A percentile compares a stretch with the other conserved stretches of the same genome.
Conservation (phyloP, 1,140 invertebrate species). For the Drosophila lacteicornis region DNA sequence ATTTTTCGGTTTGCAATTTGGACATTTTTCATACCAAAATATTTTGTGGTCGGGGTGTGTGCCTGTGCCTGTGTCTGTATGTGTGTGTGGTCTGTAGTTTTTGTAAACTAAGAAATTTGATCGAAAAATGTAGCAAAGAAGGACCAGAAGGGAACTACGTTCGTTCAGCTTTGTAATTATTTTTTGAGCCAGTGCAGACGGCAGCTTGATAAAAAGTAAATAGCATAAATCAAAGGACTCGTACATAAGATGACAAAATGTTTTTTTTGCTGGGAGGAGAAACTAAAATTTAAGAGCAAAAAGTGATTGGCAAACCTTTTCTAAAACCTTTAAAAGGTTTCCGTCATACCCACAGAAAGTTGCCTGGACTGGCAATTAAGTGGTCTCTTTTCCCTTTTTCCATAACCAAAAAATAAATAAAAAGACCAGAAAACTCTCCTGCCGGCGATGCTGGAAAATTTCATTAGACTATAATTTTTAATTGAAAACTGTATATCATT, state of each 20-base stretch:
- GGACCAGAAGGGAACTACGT: slow-evolving; percentile 1
- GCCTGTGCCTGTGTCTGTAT: background rate
- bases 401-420: slow-evolving; percentile 11
- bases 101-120: slow-evolving; percentile 68
- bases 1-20: slow-evolving; percentile 63
- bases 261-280: background rate
- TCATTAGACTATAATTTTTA: slow-evolving; percentile 76
- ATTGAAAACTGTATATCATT: slow-evolving; percentile 79
- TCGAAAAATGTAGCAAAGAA: slow-evolving; percentile 48
- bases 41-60: slow-evolving; percentile 38
- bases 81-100: slow-evolving; percentile 31
- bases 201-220: slow-evolving; percentile 62
- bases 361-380: slow-evolving; percentile 37
- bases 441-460: slow-evolving; percentile 59
- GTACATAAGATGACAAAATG: slow-evolving; percentile 42
- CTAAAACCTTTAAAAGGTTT: slow-evolving; percentile 30
- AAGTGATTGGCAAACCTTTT: slow-evolving; percentile 27
- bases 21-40: slow-evolving; percentile 67
- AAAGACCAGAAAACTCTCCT: slow-evolving; percentile 45
- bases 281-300: slow-evolving; percentile 5
- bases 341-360: slow-evolving; percentile 4
- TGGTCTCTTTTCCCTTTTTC: background rate
- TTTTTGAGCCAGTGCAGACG: slow-evolving; percentile 55
- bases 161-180: slow-evolving; percentile 52
- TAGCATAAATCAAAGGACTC: slow-evolving; percentile 54